Evolutionary conservation across 2,113 vertebrate genomes (phyloP).

Genomic region (Myrmophylax atrothorax): DNA sequence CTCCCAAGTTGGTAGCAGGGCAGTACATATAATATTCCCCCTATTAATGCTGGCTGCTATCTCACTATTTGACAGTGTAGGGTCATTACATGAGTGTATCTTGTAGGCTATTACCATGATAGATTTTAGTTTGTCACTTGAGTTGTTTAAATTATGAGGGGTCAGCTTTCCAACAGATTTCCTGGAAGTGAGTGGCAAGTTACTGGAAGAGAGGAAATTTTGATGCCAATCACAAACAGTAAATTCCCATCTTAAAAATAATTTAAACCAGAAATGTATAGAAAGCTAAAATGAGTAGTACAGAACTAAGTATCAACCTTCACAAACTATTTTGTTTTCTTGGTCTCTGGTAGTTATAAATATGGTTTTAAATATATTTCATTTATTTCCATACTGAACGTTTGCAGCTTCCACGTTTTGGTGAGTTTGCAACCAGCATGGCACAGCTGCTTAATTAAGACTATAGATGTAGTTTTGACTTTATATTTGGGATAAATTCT

Average conservation of each 20-base stretch:
- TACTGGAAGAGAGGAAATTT: background rate
- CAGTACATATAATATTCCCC: background rate
- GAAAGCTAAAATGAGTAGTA: background rate
- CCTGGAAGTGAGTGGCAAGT: background rate
- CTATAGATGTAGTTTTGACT: background rate
- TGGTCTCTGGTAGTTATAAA: background rate
- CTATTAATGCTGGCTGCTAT: background rate
- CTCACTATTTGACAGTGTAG: background rate
- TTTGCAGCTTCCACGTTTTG: background rate
- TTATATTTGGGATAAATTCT: background rate
- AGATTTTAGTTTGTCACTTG: background rate
- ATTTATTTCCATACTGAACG: background rate
- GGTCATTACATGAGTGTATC: fast-evolving
- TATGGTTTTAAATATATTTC: background rate
- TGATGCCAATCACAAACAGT: background rate
- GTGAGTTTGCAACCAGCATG: background rate
- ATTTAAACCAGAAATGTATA: background rate
- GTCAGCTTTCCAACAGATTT: background rate
- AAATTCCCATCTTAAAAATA: background rate
- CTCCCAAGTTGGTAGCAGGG: background rate
- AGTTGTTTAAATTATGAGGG: background rate
- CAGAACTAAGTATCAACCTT: background rate
- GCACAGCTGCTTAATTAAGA: background rate
- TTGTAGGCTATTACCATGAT: background rate
- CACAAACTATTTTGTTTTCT: background rate